Base-by-base conservation (phyloP, 2,888 invertebrate species). In the Steinernema carpocapsae region DNA sequence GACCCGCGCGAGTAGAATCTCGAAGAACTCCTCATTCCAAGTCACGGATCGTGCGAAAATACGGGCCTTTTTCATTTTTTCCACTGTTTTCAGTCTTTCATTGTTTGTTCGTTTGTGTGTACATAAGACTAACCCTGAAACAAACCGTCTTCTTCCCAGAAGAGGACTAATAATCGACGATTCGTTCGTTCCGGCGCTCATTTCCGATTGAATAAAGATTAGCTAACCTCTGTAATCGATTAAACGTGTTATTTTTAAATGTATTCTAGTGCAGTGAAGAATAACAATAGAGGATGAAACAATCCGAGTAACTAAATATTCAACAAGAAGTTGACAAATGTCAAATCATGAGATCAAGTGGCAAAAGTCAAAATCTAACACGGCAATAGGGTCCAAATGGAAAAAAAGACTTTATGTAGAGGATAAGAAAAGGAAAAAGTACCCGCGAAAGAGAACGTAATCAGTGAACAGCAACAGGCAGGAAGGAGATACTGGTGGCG, bases 1-100 rank as follows among this genome's bases (percentile, higher is more conserved):
- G 81, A 87, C 37, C 1, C 64, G 64, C 7, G 26, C 17, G 26
- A 64, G 56, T 56, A 37, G 56, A 56, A 19, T 6, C 56, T 22
- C 26, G 56, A 19, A 37, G 56, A 56, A 19, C 6, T 22, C 24
- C 26, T 26, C 37, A 3, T 37, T 37, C 37, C 37, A 37, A 37
- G 37, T 37, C 14, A 56, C 26, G 6, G 32, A 10, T 29, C 17
- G 32, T 12, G 64, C 64, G 32, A 29, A 64, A 64, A 32, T 64
- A 64, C 64, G 64, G 64, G 64, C 64, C 10, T 32, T 14, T 7
- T 17, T 64, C 32, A 29, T 32, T 14, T 64, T 64, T 12, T 56
- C 32, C 52, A 24, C 24, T 19, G 24, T 52, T 52, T 24, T 24
- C 12, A 19, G 64, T 64, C 64, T 64, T 64, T 64, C 64, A 26